phyloP scores from a whole-genome alignment of 2,113 vertebrate species.

The Oxyura jamaicensis region DNA sequence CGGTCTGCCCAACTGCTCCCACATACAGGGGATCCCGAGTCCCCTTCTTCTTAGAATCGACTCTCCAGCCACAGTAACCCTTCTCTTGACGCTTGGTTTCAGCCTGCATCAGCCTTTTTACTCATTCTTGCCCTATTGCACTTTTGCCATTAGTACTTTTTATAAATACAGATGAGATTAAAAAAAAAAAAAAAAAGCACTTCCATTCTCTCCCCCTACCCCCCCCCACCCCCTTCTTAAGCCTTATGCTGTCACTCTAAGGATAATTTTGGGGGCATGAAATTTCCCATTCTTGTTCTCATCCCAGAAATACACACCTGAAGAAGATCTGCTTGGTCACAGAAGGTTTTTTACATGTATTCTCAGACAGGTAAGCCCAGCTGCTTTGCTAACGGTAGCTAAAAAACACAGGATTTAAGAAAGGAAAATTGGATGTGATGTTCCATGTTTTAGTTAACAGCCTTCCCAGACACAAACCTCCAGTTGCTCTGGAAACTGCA shows the following conservation, averaged over 20 bases:
- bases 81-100: background rate
- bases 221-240: background rate
- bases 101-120: background rate
- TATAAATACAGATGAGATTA: background rate
- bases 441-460: conserved; percentile 22
- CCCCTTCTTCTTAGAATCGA: background rate
- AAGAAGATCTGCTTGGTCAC: background rate
- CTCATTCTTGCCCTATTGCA: background rate
- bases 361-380: conserved; percentile 28
- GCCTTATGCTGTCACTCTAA: background rate
- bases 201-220: background rate
- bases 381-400: background rate
- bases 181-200: background rate
- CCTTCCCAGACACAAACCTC: conserved; percentile 49
- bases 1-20: background rate
- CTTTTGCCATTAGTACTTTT: background rate
- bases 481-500: conserved; percentile 72
- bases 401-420: conserved; percentile 21
- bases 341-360: background rate
- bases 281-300: background rate
- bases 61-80: background rate
- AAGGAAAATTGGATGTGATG: conserved; percentile 19
- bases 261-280: background rate
- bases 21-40: background rate
- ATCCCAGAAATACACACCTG: background rate